Conservation (phyloP, 2,797 vertebrate genomes). For the Enteromius thamalakanensis region DNA sequence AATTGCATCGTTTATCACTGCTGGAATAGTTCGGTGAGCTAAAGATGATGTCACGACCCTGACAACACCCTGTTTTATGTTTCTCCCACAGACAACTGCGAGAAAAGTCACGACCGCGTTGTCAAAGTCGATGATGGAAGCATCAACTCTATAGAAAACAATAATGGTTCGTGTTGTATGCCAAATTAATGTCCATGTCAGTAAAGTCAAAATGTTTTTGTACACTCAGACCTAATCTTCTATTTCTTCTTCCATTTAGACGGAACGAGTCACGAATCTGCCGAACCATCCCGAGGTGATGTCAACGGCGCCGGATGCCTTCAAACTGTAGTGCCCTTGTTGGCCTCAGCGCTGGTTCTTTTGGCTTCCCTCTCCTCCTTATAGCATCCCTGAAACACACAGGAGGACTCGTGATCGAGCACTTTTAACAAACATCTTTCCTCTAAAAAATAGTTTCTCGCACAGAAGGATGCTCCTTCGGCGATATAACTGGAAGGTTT, state of each 20-base stretch:
- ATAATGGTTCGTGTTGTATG: constrained; percentile 89
- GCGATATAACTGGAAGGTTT: constrained; percentile 29
- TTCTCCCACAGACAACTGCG: constrained; percentile 95
- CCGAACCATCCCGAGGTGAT: constrained; percentile 91
- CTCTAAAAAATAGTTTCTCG: constrained; percentile 42
- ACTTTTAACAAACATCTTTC: constrained; percentile 57
- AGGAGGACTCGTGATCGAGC: constrained; percentile 59
- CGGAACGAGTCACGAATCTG: constrained; percentile 94
- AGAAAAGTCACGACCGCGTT: constrained; percentile 97
- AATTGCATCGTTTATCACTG: constrained; percentile 36
- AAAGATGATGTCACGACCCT: constrained; percentile 44
- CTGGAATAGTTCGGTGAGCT: not conserved
- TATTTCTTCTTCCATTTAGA: constrained; percentile 76
- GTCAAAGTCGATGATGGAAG: constrained; percentile 95
- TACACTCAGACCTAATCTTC: not conserved
- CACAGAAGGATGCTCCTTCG: constrained; percentile 26
- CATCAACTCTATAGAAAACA: constrained; percentile 99
- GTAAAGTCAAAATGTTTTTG: not conserved
- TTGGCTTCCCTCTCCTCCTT: constrained; percentile 89
- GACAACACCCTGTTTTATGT: constrained; percentile 74
- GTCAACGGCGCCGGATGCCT: constrained; percentile 79
- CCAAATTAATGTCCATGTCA: constrained; percentile 65
- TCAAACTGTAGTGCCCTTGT: constrained; percentile 81
- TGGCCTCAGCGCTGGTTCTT: constrained; percentile 86
- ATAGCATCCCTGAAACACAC: constrained; percentile 80